phyloP scores from a whole-genome alignment of 2,888 invertebrate genomes.

The Schizaphis graminum region DNA sequence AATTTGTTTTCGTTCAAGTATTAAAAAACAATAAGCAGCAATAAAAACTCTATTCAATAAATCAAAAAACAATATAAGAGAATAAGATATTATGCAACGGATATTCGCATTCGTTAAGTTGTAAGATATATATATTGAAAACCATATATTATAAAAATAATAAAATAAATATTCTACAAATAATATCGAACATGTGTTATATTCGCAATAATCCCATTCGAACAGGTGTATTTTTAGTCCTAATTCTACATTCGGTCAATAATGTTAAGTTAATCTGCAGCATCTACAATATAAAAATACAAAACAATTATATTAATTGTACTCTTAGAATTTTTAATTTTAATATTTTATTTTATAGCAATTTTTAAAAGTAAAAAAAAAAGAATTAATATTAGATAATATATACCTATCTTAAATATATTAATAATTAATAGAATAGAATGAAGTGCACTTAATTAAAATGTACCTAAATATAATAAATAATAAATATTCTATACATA shows the following conservation, averaged over 20 bases:
- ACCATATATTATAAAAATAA: background rate
- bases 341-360: background rate
- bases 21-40: constrained; percentile 52
- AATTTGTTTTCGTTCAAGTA: constrained; percentile 42
- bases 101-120: background rate
- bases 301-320: background rate
- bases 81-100: background rate
- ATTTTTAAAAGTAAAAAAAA: background rate
- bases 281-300: background rate
- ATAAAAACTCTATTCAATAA: constrained; percentile 47
- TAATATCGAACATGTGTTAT: background rate
- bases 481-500: background rate
- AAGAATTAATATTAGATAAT: background rate
- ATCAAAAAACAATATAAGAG: constrained; percentile 45
- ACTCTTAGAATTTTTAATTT: too few species aligned
- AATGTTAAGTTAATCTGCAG: background rate
- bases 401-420: background rate
- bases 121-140: background rate
- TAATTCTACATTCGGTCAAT: background rate
- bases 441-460: background rate
- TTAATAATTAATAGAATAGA: background rate
- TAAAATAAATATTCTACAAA: background rate
- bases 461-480: background rate
- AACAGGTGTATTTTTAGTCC: background rate
- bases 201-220: background rate